Evolutionary conservation across 2,113 vertebrate species (phyloP).

Genomic region (Agelaius phoeniceus): DNA sequence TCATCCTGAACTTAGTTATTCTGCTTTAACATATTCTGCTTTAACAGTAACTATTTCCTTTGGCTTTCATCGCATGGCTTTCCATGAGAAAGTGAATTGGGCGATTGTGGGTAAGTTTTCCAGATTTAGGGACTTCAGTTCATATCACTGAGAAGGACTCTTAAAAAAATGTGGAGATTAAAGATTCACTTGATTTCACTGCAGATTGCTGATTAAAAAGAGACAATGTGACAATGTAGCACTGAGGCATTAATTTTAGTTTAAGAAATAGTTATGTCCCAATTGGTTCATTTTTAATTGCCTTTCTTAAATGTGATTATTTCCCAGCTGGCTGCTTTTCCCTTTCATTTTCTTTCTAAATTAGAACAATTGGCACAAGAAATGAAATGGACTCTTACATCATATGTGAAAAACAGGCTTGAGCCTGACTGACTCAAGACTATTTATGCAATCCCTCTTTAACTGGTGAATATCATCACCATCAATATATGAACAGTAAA

Average conservation of each 20-base stretch:
- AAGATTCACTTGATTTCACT: neutral
- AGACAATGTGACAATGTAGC: neutral
- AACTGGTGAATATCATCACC: neutral
- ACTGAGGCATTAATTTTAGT: neutral
- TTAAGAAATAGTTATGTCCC: neutral
- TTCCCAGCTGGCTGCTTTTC: neutral
- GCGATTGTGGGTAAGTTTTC: neutral
- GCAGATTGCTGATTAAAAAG: neutral
- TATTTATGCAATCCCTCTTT: neutral
- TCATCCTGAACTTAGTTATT: neutral
- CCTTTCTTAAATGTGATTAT: neutral
- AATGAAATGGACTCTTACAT: neutral
- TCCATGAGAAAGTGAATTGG: neutral
- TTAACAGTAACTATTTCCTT: neutral
- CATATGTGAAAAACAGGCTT: neutral
- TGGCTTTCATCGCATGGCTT: neutral
- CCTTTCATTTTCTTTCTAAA: neutral
- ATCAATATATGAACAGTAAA: slow-evolving; percentile 17
- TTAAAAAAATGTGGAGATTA: neutral
- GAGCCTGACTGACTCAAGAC: neutral
- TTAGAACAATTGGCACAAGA: neutral
- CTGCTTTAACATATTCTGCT: neutral
- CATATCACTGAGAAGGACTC: neutral
- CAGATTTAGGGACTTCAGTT: neutral
- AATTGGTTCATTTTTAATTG: neutral